Percentiles rank a stretch among this genome's conserved stretches.
Conservation (phyloP, 2,888 invertebrate genomes). For the Suillia variegata region DNA sequence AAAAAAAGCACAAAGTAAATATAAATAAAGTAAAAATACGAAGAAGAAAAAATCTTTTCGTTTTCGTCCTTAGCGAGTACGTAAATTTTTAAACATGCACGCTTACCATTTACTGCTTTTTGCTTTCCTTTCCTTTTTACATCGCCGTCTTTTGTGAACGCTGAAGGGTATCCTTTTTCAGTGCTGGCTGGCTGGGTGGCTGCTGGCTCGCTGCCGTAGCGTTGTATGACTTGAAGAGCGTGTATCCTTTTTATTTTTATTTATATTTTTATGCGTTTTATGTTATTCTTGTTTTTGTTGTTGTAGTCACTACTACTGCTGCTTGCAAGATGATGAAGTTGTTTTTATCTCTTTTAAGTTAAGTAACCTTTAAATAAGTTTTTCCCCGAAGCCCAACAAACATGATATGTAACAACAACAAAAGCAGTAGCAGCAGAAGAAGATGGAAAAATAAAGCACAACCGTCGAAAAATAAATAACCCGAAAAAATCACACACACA, state of each 20-base stretch:
- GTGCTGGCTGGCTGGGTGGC: not conserved
- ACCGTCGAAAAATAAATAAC: too few species aligned
- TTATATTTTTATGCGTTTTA: constrained; percentile 9
- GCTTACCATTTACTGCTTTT: not conserved
- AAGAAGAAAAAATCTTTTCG: not conserved
- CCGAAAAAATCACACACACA: too few species aligned
- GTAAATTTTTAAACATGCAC: not conserved
- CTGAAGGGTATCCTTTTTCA: not conserved
- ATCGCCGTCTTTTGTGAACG: not conserved
- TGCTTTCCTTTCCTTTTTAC: too few species aligned
- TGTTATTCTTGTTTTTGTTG: constrained; percentile 9
- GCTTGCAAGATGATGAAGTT: constrained; percentile 3
- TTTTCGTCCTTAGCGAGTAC: too few species aligned
- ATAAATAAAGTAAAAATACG: not conserved
- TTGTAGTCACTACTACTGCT: constrained; percentile 23
- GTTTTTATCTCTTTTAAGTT: constrained; percentile 33
- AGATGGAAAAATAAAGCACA: too few species aligned
- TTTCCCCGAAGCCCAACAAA: constrained; percentile 40
- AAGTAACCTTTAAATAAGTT: constrained; percentile 47
- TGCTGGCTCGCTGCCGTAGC: not conserved
- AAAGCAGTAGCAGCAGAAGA: not conserved
- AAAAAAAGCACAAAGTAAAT: too few species aligned
- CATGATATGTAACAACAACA: constrained; percentile 9
- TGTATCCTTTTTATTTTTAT: constrained; percentile 6
- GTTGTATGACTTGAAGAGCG: not conserved